phyloP scores from a whole-genome alignment of 2,113 vertebrate genomes.

The Pithys albifrons region DNA sequence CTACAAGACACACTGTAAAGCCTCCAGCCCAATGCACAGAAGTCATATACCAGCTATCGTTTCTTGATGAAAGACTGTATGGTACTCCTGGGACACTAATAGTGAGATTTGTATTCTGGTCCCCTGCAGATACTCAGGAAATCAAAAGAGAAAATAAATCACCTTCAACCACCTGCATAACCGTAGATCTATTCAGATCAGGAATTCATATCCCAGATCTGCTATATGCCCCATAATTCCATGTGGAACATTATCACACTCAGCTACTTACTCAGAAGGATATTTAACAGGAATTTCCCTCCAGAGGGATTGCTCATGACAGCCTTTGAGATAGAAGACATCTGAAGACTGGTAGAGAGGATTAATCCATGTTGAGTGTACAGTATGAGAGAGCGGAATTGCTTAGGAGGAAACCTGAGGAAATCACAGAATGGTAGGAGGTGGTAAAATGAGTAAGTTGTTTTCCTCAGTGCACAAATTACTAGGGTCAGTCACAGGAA shows the following conservation, averaged over 20 bases:
- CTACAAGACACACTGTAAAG: background rate
- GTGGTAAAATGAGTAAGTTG: background rate
- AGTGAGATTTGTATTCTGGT: background rate
- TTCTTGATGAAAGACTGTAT: background rate
- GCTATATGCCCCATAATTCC: background rate
- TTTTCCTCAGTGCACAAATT: slow-evolving; percentile 10
- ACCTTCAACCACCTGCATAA: background rate
- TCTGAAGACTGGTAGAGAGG: background rate
- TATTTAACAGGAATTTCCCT: slow-evolving; percentile 27
- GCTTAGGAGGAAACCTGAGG: background rate
- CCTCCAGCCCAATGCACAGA: background rate
- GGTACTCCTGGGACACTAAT: background rate
- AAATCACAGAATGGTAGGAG: background rate
- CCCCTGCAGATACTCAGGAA: background rate
- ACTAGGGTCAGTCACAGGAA: background rate
- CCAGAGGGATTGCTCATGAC: slow-evolving; percentile 8
- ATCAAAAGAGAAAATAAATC: slow-evolving; percentile 2
- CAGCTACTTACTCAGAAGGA: slow-evolving; percentile 33
- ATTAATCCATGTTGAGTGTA: background rate
- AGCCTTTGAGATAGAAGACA: background rate
- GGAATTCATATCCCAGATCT: background rate
- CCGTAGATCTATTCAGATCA: background rate
- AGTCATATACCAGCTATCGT: background rate
- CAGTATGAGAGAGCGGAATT: background rate
- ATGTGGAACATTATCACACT: background rate